Base-by-base conservation (phyloP, 2,888 invertebrate species). In the Yponomeuta plumbellus region DNA sequence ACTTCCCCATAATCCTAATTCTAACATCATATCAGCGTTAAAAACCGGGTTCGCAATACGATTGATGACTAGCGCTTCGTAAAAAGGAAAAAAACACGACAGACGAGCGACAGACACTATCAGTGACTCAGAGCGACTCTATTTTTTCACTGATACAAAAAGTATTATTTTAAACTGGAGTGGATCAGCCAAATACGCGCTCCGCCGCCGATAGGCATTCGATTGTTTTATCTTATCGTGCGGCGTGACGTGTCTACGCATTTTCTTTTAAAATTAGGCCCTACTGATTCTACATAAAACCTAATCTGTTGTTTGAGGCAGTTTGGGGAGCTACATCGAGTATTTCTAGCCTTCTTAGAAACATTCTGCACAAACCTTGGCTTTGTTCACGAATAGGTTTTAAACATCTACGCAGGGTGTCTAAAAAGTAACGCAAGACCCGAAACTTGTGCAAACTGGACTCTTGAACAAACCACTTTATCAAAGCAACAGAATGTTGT, bases 231-330 rank as follows among this genome's bases (percentile, higher is more conserved):
- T 52, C 44, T 52, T 52, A 52, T 52, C 44, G 3, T 13, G 4
- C 44, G 44, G 5, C 5, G 4, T 52, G 44, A 13, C 44, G 44
- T 52, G 44, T 52, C 44, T 52, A 52, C 44, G 44, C 44, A 52
- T 52, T 52, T 52, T 52, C 44, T 52, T 52, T 52, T 52, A 52
- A 52, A 52, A 52, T 52, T 52, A 52, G 44, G 17, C 44, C 17
- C 5, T 6, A 10, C 44, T 17, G 44, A 52, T 13, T 52, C 17
- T 52, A 17, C 44, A 17, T 17, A 17, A 52, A 52, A 52, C 17
- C 17, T 52, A 6, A 52, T 52, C 44, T 52, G 17, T 52, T 52
- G 13, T 52, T 13, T 3, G 17, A 52, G 44, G 17, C 17, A 17
- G 44, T 52, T 52, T 17, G 17, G 44, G 17, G 44, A 52, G 8